A percentile compares a stretch with the other conserved stretches of the same genome.
Conservation (phyloP, 2,888 invertebrate species). For the Nysson spinosus region DNA sequence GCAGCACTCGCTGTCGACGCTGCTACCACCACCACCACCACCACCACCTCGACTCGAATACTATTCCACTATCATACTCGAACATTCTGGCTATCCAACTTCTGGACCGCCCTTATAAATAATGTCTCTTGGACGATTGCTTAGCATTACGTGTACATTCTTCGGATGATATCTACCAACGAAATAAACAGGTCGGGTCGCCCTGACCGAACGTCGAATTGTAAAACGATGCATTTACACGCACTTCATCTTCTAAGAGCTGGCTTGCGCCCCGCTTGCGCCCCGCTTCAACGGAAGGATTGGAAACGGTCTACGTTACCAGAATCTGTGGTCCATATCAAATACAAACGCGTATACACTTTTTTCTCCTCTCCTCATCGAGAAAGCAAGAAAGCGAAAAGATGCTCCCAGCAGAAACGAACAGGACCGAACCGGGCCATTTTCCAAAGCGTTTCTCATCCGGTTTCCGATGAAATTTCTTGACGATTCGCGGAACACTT, state of each 20-base stretch:
- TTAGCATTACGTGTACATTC: too few relatives aligned
- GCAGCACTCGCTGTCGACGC: slow-evolving; percentile 57
- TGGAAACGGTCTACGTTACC: slow-evolving; percentile 72
- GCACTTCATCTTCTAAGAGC: slow-evolving; percentile 17
- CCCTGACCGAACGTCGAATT: slow-evolving; percentile 33
- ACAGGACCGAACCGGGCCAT: too few relatives aligned
- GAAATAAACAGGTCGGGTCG: neutral
- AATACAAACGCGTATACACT: slow-evolving; percentile 70
- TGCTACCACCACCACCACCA: slow-evolving; percentile 39
- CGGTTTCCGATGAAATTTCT: too few relatives aligned
- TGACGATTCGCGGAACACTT: too few relatives aligned
- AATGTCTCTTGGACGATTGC: slow-evolving; percentile 66
- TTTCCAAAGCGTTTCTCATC: too few relatives aligned
- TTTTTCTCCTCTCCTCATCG: slow-evolving; percentile 40
- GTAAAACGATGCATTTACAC: slow-evolving; percentile 40
- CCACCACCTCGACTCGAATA: too few relatives aligned
- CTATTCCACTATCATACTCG: too few relatives aligned
- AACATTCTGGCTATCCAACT: slow-evolving; percentile 17
- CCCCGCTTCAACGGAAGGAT: slow-evolving; percentile 71
- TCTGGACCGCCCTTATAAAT: slow-evolving; percentile 69
- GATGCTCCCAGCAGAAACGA: too few relatives aligned
- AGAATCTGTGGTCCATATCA: slow-evolving; percentile 76
- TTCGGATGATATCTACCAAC: too few relatives aligned
- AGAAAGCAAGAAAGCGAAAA: too few relatives aligned
- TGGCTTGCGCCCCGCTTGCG: slow-evolving; percentile 46